Base-by-base conservation (phyloP, 2,113 vertebrate species). In the Tautogolabrus adspersus region DNA sequence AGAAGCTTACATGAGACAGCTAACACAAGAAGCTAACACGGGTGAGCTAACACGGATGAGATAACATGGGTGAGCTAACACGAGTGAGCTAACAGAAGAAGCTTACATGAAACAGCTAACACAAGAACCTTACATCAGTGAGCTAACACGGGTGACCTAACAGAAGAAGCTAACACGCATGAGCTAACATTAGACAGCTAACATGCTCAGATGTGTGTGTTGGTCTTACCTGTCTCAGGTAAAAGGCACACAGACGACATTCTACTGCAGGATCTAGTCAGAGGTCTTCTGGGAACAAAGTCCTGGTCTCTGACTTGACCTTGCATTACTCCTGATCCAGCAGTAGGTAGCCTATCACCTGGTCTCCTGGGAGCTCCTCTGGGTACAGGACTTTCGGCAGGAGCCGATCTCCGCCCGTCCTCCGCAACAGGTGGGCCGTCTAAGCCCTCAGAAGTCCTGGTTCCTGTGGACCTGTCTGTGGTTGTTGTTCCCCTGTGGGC, bases 211-310 rank as follows among this genome's bases (percentile, higher is more conserved):
- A 46, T 46, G 30, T 4, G 30, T 8, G 22, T 30, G 22, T 26
- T 16, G 60, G 34, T 23, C 94, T 92, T 95, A 99, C 97, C 97
- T 93, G 96, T 95, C 90, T 98, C 97, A 6, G 96, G 91, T 75
- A 97, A 88, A 87, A 97, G 92, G 74, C 96, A 95, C 60, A 96
- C 96, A 81, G 94, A 94, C 68, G 96, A 97, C 76, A 96, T 95
- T 83, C 94, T 96, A 83, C 96, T 97, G 89, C 96, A 93, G 49
- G 98, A 97, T 84, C 97, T 95, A 38, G 98, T 99, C 81, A 98
- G 87, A 13, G 98, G 97, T 83, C 98, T 92, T 76, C 97, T 96
- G 13, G 96, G 95, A 72, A 83, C 42, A 56, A 96, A 95, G 63
- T 94, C 93, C 71, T 96, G 93, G 57, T 91, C 75, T 37, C 65